Evolutionary conservation across 2,113 vertebrate species (phyloP), one percentile per base, ranked within the genome.

Genomic region (Macquaria ambigua): DNA sequence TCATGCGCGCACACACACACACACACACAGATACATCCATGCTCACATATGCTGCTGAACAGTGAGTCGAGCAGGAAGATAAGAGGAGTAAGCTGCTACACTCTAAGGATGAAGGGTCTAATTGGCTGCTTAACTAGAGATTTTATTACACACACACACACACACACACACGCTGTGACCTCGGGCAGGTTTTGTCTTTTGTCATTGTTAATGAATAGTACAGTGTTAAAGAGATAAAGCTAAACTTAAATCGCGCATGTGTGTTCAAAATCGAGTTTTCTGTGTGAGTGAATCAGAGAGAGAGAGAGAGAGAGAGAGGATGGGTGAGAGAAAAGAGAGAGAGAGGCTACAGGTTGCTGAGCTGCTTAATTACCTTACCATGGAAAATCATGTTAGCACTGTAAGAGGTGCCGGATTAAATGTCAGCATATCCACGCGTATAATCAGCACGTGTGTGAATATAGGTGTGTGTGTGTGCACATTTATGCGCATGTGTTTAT

Each of bases 321-420:
- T n/a, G 75, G 56, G 31, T 23, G 28, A 50, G 8, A 20, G 14
- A 25, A 39, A 10, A 10, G 37, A 7, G 31, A 23, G 53, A 15
- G 62, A 34, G 62, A 80, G 76, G 73, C 85, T 73, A 87, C 90
- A 86, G 88, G 87, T 91, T 83, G 76, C 55, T 80, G 66, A 89
- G 85, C 85, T 86, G 79, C 75, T 82, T 93, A 93, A 93, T 94
- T 93, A 92, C 83, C 87, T 90, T 85, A 82, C 89, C 79, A 67
- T 87, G 82, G 84, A 91, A 90, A 94, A 93, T 90, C 87, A 86
- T 83, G 82, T 91, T 92, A 75, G 77, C 68, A 63, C 84, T 66
- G 80, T 74, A 76, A 88, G 85, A 58, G 83, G 85, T 80, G 74
- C 80, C 14, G 67, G 86, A 92, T 93, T 92, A 91, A 92, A 93